A percentile compares a stretch with the other conserved stretches of the same genome.
These are phyloP conservation scores for Lepisosteus oculatus DNA, from an alignment of 2,113 vertebrate species.

Conservation along the genomic window DNA sequence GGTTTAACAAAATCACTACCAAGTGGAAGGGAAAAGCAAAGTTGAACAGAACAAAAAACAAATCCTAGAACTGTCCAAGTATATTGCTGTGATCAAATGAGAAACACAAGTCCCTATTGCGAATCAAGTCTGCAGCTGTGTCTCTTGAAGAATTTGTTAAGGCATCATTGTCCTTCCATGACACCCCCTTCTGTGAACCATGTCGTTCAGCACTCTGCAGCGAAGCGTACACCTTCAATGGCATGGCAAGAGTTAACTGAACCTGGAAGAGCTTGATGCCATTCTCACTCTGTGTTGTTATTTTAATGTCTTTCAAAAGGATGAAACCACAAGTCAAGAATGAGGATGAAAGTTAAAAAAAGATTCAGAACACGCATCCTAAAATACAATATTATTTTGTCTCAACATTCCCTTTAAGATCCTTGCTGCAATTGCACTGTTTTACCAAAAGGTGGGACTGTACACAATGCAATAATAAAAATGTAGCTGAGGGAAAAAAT, in stretches of 20 bases:
- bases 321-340: constrained; percentile 51
- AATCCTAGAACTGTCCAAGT: neutral
- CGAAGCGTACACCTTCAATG: neutral
- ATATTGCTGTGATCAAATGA: constrained; percentile 19
- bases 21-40: neutral
- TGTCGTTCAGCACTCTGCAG: neutral
- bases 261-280: neutral
- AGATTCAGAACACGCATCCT: constrained; percentile 42
- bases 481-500: constrained; percentile 30
- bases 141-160: constrained; percentile 1
- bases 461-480: constrained; percentile 22
- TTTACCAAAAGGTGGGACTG: constrained; percentile 16
- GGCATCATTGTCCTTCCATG: constrained; percentile 1
- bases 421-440: constrained; percentile 22
- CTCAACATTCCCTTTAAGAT: constrained; percentile 52
- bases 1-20: neutral
- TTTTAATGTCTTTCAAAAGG: constrained; percentile 67
- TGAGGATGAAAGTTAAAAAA: constrained; percentile 28
- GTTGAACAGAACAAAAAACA: neutral
- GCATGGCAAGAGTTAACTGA: neutral
- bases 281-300: constrained; percentile 18
- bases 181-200: neutral
- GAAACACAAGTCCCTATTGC: neutral
- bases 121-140: neutral
- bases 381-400: constrained; percentile 26